Percentiles rank a stretch among this genome's conserved stretches.
Evolutionary conservation across 1,140 invertebrate species (phyloP).

Genomic region (Nasonia giraulti): DNA sequence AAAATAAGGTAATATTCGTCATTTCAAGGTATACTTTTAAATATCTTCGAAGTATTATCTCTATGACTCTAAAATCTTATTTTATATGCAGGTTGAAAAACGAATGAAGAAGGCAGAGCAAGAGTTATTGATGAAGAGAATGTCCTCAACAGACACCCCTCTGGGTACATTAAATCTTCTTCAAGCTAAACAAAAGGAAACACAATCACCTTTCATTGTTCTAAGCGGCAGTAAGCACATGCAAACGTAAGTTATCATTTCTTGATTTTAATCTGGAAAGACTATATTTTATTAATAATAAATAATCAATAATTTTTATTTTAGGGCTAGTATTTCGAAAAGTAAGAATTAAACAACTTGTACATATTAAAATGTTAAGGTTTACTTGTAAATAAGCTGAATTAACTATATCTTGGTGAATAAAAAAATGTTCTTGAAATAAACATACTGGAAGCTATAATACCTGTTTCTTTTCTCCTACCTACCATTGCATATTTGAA

Average conservation of each 20-base stretch:
- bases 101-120: slow-evolving; percentile 96
- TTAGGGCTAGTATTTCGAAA: slow-evolving; percentile 67
- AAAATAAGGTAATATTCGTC: slow-evolving; percentile 88
- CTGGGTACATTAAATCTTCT: slow-evolving; percentile 94
- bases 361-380: slow-evolving; percentile 34
- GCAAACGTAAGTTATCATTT: slow-evolving; percentile 66
- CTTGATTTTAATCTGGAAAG: slow-evolving; percentile 8
- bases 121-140: slow-evolving; percentile 97
- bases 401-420: not conserved
- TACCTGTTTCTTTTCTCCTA: too few relatives aligned
- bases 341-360: slow-evolving; percentile 60
- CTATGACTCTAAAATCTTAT: not conserved
- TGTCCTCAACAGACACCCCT: slow-evolving; percentile 99
- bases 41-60: too few relatives aligned
- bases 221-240: slow-evolving; percentile 90
- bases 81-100: slow-evolving; percentile 84
- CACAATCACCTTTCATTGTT: slow-evolving; percentile 95
- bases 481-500: not conserved
- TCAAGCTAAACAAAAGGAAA: slow-evolving; percentile 97
- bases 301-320: slow-evolving; percentile 51
- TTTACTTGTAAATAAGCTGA: not conserved
- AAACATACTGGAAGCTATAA: too few relatives aligned
- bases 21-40: not conserved
- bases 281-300: not conserved
- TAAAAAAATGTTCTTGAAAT: too few relatives aligned